Conservation (phyloP, 2,113 vertebrate genomes). For the Ellobius talpinus region DNA sequence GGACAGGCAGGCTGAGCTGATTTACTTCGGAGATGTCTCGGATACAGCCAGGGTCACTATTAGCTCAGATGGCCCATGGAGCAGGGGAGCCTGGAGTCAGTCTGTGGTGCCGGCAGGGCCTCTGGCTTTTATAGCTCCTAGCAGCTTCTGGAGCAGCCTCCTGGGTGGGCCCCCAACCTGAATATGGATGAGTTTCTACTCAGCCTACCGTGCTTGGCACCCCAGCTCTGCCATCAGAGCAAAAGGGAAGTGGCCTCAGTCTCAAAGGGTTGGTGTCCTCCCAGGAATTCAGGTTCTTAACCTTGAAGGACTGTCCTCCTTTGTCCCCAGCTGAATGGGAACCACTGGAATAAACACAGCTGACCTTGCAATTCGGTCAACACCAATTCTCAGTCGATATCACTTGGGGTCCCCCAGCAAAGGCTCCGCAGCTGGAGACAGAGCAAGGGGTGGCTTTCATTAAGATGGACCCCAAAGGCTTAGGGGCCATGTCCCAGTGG, state of each 20-base stretch:
- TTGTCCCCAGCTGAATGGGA: constrained; percentile 78
- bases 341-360: constrained; percentile 62
- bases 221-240: constrained; percentile 71
- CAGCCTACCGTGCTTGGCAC: no score
- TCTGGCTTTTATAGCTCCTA: background rate
- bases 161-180: background rate
- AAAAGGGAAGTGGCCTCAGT: constrained; percentile 41
- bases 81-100: background rate
- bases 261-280: constrained; percentile 58
- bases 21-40: background rate
- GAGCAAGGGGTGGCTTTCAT: background rate
- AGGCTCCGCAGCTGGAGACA: background rate
- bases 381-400: background rate
- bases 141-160: no score
- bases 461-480: constrained; percentile 1
- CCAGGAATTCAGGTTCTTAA: constrained; percentile 81
- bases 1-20: background rate
- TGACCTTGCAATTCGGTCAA: background rate
- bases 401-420: background rate
- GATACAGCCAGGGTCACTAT: background rate
- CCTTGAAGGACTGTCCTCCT: constrained; percentile 82
- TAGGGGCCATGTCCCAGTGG: background rate
- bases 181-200: background rate
- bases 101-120: background rate
- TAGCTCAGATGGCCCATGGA: background rate